Percentiles rank a stretch among this genome's conserved stretches.
These are phyloP conservation scores for Atrina japonica DNA, from an alignment of 2,888 invertebrate genomes.

Conservation along the genomic window DNA sequence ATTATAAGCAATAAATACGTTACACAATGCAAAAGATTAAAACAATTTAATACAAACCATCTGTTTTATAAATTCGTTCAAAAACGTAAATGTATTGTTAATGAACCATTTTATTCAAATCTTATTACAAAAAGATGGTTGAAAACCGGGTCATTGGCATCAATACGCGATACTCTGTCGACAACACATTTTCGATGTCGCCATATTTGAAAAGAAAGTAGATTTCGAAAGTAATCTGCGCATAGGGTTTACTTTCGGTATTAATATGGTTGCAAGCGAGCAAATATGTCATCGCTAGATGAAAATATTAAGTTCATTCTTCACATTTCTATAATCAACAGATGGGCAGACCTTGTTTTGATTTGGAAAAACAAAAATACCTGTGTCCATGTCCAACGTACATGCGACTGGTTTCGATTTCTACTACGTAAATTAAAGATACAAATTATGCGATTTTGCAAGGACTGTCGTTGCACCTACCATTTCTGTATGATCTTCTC, in stretches of 20 bases:
- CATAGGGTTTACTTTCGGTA: conserved; percentile 24
- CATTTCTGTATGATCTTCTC: too few relatives aligned
- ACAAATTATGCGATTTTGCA: too few relatives aligned
- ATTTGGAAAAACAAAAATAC: too few relatives aligned
- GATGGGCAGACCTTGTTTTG: too few relatives aligned
- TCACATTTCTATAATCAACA: too few relatives aligned
- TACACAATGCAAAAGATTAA: neutral
- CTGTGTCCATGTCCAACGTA: neutral
- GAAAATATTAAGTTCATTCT: too few relatives aligned
- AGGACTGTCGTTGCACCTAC: too few relatives aligned
- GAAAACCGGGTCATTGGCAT: neutral
- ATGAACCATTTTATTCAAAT: too few relatives aligned
- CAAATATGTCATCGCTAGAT: neutral
- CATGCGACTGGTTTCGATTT: conserved; percentile 17
- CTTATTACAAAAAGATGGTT: neutral
- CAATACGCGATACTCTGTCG: neutral
- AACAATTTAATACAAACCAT: neutral
- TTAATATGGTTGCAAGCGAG: neutral
- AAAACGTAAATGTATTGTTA: neutral
- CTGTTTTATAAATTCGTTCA: neutral
- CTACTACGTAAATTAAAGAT: conserved; percentile 5
- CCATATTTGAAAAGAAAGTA: conserved; percentile 48
- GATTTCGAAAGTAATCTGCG: conserved; percentile 41
- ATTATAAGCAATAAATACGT: conserved; percentile 16
- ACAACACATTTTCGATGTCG: conserved; percentile 15